phyloP scores from a whole-genome alignment of 2,113 vertebrate genomes.

The Labeo catla region DNA sequence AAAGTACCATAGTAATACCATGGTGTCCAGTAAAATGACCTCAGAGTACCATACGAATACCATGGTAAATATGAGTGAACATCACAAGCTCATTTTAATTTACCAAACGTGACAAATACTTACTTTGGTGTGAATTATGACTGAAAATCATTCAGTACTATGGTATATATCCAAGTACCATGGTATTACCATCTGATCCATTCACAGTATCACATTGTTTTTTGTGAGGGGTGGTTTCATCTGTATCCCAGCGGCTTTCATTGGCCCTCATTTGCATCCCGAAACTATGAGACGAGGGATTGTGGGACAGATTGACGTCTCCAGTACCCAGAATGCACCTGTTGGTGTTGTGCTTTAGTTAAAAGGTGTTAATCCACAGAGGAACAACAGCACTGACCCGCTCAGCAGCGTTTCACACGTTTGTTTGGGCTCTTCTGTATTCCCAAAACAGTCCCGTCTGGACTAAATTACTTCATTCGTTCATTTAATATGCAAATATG shows the following conservation, averaged over 20 bases:
- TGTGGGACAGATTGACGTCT: not conserved
- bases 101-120: too few relatives aligned
- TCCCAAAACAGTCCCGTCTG: not conserved
- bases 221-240: not conserved
- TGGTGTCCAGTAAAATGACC: not conserved
- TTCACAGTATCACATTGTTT: not conserved
- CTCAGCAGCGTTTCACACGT: constrained; percentile 41
- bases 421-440: not conserved
- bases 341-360: constrained; percentile 22
- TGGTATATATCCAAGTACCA: not conserved
- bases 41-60: not conserved
- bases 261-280: not conserved
- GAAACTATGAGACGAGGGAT: constrained; percentile 14
- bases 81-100: not conserved
- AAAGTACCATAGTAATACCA: not conserved
- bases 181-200: not conserved
- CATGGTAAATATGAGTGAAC: not conserved
- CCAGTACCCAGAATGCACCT: constrained; percentile 9
- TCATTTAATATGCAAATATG: not conserved
- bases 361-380: constrained; percentile 14
- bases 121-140: not conserved
- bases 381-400: constrained; percentile 19
- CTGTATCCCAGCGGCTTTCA: not conserved
- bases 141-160: not conserved
- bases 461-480: too few relatives aligned